phyloP scores from a whole-genome alignment of 2,113 vertebrate species.

The Setophaga coronata region DNA sequence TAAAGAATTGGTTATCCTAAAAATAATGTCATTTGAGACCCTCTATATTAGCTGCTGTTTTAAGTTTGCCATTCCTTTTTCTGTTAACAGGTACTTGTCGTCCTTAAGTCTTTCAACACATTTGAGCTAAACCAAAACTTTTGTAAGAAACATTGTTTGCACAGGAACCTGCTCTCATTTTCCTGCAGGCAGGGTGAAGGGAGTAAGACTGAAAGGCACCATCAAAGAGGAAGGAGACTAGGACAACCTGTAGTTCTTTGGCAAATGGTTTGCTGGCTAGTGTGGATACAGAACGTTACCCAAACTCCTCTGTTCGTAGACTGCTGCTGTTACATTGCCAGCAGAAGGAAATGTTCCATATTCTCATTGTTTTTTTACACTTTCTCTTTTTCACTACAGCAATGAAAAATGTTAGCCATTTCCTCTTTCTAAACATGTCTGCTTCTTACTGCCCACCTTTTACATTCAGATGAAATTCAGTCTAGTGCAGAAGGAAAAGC shows the following conservation, averaged over 20 bases:
- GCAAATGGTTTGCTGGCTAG: background rate
- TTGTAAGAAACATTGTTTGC: background rate
- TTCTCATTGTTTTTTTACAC: background rate
- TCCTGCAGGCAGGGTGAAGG: background rate
- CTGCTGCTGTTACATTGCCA: background rate
- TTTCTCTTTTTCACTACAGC: background rate
- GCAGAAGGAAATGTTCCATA: background rate
- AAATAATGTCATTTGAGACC: background rate
- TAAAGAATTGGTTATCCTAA: background rate
- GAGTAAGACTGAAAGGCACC: background rate
- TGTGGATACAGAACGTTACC: background rate
- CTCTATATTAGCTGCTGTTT: background rate
- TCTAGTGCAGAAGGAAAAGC: background rate
- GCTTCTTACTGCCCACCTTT: background rate
- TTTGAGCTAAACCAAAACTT: background rate
- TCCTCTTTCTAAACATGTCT: background rate
- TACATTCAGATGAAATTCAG: background rate
- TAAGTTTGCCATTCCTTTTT: background rate
- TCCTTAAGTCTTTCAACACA: background rate
- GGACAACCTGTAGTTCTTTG: background rate
- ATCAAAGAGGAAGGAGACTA: background rate
- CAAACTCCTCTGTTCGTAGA: background rate
- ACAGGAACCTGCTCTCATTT: background rate
- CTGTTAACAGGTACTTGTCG: background rate
- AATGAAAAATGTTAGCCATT: background rate